Base-by-base conservation (phyloP, 1,140 invertebrate species). In the Drosophila mojavensis region DNA sequence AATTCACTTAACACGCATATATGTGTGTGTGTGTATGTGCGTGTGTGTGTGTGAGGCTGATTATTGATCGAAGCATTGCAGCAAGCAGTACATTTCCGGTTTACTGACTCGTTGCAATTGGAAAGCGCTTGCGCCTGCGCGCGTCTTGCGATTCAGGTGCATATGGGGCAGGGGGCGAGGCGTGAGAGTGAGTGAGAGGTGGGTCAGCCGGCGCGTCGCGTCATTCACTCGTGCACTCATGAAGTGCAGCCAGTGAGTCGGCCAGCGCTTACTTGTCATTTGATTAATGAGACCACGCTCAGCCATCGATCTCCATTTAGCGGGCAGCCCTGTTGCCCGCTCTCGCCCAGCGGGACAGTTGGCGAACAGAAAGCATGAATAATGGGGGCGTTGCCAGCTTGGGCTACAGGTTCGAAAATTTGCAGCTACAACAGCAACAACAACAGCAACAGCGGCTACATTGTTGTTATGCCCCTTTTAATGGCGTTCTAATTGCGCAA, bases 271-370 rank as follows among this genome's bases (percentile, higher is more conserved):
- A 84, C 81, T 81, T 90, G 85, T 90, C 90, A 86, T 84, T 91
- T 91, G 90, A 91, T 91, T 91, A 91, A 91, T 91, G 90, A 91
- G 90, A 86, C 90, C 90, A 91, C 82, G 85, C 78, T 91, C 78
- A 75, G 72, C 82, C 84, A 91, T 91, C 85, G 90, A 91, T 91
- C 90, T 91, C 90, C 90, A 91, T 91, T 91, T 91, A 90, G 82
- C 84, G 76, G 79, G 73, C 61, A 60, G 61, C 43, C 43, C 26
- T 11, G 41, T 20, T 28, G 15, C 7, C 17, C 20, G 26, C 20
- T 9, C 33, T 20, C 26, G 3, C 7, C 30, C 48, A 33, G 43
- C 24, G 56, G 71, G 61, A 56, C 62, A 75, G 61, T 69, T 70
- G 65, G 61, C 56, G 30, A 75, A 65, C 72, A 68, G 79, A 65